These are phyloP conservation scores for Mesorhabditis sp. DNA, from an alignment of 2,888 invertebrate genomes.

Conservation along the genomic window DNA sequence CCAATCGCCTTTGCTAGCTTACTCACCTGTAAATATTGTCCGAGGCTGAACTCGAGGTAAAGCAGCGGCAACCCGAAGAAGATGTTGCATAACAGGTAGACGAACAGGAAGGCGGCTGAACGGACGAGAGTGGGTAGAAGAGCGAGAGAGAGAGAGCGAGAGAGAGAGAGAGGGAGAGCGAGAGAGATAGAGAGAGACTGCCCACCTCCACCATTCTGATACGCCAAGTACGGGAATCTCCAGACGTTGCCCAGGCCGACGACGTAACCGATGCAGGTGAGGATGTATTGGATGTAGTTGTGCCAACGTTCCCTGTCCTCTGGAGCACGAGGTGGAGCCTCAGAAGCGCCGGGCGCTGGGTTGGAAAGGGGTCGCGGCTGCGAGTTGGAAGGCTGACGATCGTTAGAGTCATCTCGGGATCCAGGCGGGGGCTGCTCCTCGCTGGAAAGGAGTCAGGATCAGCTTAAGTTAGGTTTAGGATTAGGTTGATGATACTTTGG, in stretches of 20 bases:
- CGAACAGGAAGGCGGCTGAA: constrained; percentile 59
- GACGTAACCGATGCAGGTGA: constrained; percentile 46
- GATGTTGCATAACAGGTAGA: constrained; percentile 57
- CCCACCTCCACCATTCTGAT: constrained; percentile 41
- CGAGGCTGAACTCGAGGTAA: constrained; percentile 57
- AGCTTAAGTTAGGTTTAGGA: no score
- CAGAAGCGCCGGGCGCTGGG: no score
- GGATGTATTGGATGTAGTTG: constrained; percentile 42
- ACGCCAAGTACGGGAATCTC: constrained; percentile 34
- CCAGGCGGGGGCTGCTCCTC: no score
- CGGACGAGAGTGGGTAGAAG: background rate
- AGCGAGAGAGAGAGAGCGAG: no score
- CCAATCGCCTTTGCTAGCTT: background rate
- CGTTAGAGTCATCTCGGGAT: no score
- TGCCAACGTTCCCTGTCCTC: constrained; percentile 14
- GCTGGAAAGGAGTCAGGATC: no score
- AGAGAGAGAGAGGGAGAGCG: background rate
- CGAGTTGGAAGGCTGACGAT: no score
- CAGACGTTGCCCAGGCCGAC: constrained; percentile 54
- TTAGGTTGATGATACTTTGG: no score
- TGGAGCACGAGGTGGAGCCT: no score
- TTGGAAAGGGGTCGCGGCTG: no score
- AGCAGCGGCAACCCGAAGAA: constrained; percentile 58
- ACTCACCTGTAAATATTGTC: constrained; percentile 37
- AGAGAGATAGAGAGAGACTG: background rate